These are phyloP conservation scores for Aphidius ervi DNA, from an alignment of 1,140 invertebrate genomes.

Conservation along the genomic window DNA sequence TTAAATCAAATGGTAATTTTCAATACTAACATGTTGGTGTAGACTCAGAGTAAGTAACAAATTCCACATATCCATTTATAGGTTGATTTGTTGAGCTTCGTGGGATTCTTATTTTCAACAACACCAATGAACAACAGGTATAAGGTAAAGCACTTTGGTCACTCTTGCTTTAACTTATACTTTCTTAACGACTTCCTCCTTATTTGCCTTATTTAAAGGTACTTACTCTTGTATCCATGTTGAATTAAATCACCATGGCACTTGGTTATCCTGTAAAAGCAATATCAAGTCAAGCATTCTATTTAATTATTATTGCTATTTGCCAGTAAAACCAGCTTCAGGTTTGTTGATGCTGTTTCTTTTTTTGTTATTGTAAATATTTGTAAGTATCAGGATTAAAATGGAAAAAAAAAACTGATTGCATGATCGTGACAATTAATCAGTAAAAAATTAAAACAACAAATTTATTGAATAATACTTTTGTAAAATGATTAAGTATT, in stretches of 20 bases:
- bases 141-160: slow-evolving; percentile 38
- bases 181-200: slow-evolving; percentile 13
- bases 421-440: too few relatives aligned
- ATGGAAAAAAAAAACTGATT: too few relatives aligned
- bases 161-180: slow-evolving; percentile 11
- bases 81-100: slow-evolving; percentile 20
- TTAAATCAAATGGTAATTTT: slow-evolving; percentile 7
- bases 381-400: too few relatives aligned
- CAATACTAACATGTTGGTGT: slow-evolving; percentile 9
- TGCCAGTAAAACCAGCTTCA: too few relatives aligned
- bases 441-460: too few relatives aligned
- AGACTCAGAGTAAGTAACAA: slow-evolving; percentile 9
- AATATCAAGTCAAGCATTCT: too few relatives aligned
- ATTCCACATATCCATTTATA: slow-evolving; percentile 23
- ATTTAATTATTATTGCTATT: too few relatives aligned
- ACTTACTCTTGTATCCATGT: slow-evolving; percentile 16
- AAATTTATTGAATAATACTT: too few relatives aligned
- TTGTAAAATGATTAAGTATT: too few relatives aligned
- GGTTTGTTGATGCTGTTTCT: too few relatives aligned
- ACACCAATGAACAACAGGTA: slow-evolving; percentile 27
- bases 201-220: slow-evolving; percentile 33
- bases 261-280: too few relatives aligned
- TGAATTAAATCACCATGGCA: slow-evolving; percentile 8
- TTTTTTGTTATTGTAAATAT: too few relatives aligned
- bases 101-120: neutral